Conservation (phyloP, 2,888 invertebrate genomes). For the Erebia palarica region DNA sequence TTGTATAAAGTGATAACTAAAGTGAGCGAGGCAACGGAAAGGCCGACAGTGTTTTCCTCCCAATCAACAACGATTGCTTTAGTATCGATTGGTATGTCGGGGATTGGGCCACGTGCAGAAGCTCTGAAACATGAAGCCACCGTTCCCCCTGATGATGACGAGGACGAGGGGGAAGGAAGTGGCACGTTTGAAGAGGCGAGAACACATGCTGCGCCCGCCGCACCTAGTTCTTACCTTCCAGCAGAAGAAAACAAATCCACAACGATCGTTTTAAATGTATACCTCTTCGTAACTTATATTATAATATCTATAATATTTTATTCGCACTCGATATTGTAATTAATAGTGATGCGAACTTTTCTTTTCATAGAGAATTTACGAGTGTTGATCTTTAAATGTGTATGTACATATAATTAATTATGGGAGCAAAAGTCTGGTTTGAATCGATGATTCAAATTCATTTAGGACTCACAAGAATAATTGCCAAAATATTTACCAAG, state of each 20-base stretch:
- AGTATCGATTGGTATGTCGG: slow-evolving; percentile 22
- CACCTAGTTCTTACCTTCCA: slow-evolving; percentile 70
- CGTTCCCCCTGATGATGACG: slow-evolving; percentile 72
- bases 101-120: slow-evolving; percentile 57
- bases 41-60: slow-evolving; percentile 13
- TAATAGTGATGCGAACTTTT: not conserved
- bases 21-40: slow-evolving; percentile 14
- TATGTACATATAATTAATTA: slow-evolving; percentile 42
- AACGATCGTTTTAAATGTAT: slow-evolving; percentile 21
- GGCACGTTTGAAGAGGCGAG: slow-evolving; percentile 64
- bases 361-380: slow-evolving; percentile 50
- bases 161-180: slow-evolving; percentile 73
- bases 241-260: slow-evolving; percentile 61
- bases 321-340: slow-evolving; percentile 24
- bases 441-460: slow-evolving; percentile 23
- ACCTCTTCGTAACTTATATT: slow-evolving; percentile 25
- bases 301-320: slow-evolving; percentile 15
- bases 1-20: slow-evolving; percentile 56
- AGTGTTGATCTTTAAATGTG: slow-evolving; percentile 49
- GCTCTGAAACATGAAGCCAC: slow-evolving; percentile 67
- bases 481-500: slow-evolving; percentile 26
- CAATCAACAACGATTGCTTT: slow-evolving; percentile 21
- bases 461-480: slow-evolving; percentile 4
- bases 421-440: slow-evolving; percentile 60
- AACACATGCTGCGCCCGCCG: slow-evolving; percentile 65